Base-by-base conservation (phyloP, 2,888 invertebrate genomes). In the Hirudinaria manillensis region DNA sequence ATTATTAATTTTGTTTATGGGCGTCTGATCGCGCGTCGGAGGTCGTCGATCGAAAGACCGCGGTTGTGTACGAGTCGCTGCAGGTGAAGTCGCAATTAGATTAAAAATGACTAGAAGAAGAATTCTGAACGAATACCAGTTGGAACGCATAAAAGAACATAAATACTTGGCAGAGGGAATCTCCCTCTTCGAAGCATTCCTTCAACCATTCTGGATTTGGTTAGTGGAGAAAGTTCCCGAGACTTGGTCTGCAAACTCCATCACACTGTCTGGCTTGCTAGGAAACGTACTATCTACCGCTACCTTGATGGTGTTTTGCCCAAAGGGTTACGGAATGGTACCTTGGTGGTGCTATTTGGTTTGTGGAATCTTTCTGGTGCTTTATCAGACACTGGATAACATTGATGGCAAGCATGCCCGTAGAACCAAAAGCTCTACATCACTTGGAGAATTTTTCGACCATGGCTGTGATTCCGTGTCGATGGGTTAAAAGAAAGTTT, bases 391-490 rank as follows among this genome's bases (percentile, higher is more conserved):
- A 83, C 88, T 99, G 81, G 99, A 99, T 87, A 98, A 99, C 65
- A 95, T 98, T 78, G 99, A 99, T 87, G 99, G 99, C 70, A 99
- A 99, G 86, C 99, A 99, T 87, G 99, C 99, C 0, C 89, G 99
- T 79, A 89, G 98, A 83, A 99, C 98, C 24, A 91, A 92, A 80
- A 91, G 92, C 77, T 92, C 92, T 80, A 91, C 92, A 68, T 97
- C 98, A 0, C 88, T 99, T 29, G 99, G 99, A 19, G 99, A 99
- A 88, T 89, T 99, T 34, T 99, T 99, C 86, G 99, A 99, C 87
- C 99, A 99, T 87, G 99, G 99, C 81, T 99, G 99, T 87, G 99
- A 99, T 87, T 94, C 97, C 55, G 91, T 98, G 86, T 96, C 97
- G 38, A 96, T 97, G 81, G 79, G 80, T 79, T 67, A 55, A 36